Base-by-base conservation (phyloP, 2,797 vertebrate species). In the Acrossocheilus fasciatus region DNA sequence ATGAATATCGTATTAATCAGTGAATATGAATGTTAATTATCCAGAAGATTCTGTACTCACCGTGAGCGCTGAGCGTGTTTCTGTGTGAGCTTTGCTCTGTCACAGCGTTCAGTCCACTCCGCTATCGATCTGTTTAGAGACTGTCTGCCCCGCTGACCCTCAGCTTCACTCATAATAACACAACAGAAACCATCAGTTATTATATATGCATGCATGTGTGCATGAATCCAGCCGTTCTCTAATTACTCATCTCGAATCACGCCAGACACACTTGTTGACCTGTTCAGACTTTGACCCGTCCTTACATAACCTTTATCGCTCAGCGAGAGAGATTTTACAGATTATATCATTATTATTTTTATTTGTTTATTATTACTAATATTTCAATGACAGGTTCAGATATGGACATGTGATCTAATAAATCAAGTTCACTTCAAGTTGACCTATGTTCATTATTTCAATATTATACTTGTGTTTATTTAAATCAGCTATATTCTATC, bases 101-200 rank as follows among this genome's bases (percentile, higher is more conserved):
- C n/a, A 6, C 43, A 36, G 3, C 1, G 39, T 20, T 26, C 54
- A 26, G 20, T 26, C 23, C 23, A 41, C 59, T n/a, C 18, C 62
- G 6, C 47, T 79, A 91, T 90, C 8, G 85, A 90, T 89, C 83
- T 87, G 89, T 89, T 86, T 70, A 75, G 74, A 41, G 10, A 74
- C 30, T 54, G 26, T 36, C 79, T 73, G 50, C 30, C 81, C 79
- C 39, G 68, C 72, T 79, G 84, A 86, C 73, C 70, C 54, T 18
- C 17, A 26, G 2, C 50, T 23, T 74, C 26, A 83, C 20, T 57
- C 77, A 15, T n/a, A n/a, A 43, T 41, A 26, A 50, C 6, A 14
- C 6, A 10, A 20, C 26, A 50, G 8, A 20, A 50, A 68, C 41
- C 62, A 54, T 15, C 74, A 0, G 66, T 62, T 43, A 23, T 52